Base-by-base conservation (phyloP, 1,140 invertebrate genomes). In the Drosophila micromelanica region DNA sequence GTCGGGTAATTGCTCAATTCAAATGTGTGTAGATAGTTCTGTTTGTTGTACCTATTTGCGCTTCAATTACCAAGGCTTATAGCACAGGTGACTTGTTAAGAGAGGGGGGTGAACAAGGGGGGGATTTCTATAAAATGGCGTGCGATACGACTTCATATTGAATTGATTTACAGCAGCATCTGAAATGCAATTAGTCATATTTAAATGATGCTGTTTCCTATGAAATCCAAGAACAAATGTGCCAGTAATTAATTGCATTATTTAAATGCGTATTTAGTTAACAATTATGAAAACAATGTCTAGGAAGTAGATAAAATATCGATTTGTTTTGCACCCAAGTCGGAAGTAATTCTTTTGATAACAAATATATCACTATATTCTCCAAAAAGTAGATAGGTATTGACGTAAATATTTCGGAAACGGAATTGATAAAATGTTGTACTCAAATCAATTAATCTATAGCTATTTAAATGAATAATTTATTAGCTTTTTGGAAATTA, bases 1-100 rank as follows among this genome's bases (percentile, higher is more conserved):
- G 30, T 17, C 15, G 55, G 15, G 54, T 85, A 85, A 80, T 85
- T 85, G 74, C 70, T 80, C 65, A 84, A 73, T 76, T 72, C 57
- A 69, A 74, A 42, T 56, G 48, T 68, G 45, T 56, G 43, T 79
- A 64, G 68, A 71, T 71, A 71, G 35, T 49, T 71, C 23, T 61
- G 60, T 61, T 65, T 65, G 52, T 65, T 56, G 51, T 56, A 13
- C 49, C 2, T 55, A 64, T 65, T 67, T 67, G 64, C 64, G 64
- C 64, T 67, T 60, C 62, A 57, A 72, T 72, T 72, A 72, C 45
- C 62, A 57, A 52, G 52, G 69, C 62, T 49, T 64, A 59, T 42
- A 38, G 52, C 43, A 56, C 60, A 49, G 60, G 49, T 55, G 49
- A 40, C n/a, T 32, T 7, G 59, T 35, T 35, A 12, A 15, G 15